These are phyloP conservation scores for Amyelois transitella DNA, from an alignment of 1,140 invertebrate genomes.

Conservation along the genomic window DNA sequence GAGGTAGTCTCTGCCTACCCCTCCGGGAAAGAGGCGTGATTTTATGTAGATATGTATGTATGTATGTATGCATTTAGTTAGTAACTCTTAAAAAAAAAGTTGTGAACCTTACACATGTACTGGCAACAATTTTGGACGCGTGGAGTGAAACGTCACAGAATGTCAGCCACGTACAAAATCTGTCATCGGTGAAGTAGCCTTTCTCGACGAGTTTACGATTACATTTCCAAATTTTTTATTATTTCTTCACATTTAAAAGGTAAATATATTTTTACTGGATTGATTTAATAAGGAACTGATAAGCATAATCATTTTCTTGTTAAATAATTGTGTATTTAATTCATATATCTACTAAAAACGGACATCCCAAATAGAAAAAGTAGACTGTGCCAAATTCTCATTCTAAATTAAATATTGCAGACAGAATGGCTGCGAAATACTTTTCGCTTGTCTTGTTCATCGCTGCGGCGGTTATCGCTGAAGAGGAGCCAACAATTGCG, in stretches of 20 bases:
- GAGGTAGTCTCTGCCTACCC: too few relatives aligned
- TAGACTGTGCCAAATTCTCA: neutral
- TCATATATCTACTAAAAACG: neutral
- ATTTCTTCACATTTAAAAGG: slow-evolving; percentile 1
- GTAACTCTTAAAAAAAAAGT: too few relatives aligned
- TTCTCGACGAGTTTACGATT: neutral
- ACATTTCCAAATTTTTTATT: slow-evolving; percentile 1
- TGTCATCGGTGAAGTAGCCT: slow-evolving; percentile 36
- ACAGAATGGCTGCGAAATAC: slow-evolving; percentile 60
- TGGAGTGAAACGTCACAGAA: slow-evolving; percentile 72
- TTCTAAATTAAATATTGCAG: slow-evolving; percentile 41
- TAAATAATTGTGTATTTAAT: neutral
- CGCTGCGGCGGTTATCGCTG: slow-evolving; percentile 65
- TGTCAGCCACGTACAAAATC: slow-evolving; percentile 64
- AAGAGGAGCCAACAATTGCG: slow-evolving; percentile 81
- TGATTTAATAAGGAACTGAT: neutral
- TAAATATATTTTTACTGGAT: slow-evolving; percentile 1
- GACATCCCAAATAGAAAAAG: neutral
- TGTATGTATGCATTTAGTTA: too few relatives aligned
- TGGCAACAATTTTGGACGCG: slow-evolving; percentile 56
- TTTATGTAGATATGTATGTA: too few relatives aligned
- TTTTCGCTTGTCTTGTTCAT: slow-evolving; percentile 56
- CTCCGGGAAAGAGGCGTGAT: too few relatives aligned
- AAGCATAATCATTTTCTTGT: neutral
- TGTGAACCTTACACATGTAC: too few relatives aligned